phyloP scores from a whole-genome alignment of 1,140 invertebrate species.

The Solen grandis region DNA sequence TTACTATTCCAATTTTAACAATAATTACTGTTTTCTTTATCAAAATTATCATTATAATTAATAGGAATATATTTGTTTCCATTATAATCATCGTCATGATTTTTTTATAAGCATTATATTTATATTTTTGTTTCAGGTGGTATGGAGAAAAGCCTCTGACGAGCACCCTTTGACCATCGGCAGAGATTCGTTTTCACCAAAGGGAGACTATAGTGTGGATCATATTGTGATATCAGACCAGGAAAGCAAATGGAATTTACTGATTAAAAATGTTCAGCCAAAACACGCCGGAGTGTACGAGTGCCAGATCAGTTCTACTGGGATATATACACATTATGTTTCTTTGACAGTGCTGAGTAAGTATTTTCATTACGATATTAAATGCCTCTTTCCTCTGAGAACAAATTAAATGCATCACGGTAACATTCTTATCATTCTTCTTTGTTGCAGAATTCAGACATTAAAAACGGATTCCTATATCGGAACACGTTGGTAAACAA shows the following conservation, averaged over 20 bases:
- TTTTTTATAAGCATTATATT: no score
- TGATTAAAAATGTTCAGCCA: constrained; percentile 33
- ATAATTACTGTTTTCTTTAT: no score
- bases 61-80: no score
- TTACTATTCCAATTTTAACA: no score
- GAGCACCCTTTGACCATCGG: constrained; percentile 38
- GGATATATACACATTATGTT: constrained; percentile 22
- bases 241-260: neutral
- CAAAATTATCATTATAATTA: no score
- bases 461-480: no score
- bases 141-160: constrained; percentile 14
- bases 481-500: no score
- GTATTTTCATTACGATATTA: neutral
- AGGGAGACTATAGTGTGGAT: neutral
- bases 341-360: constrained; percentile 28
- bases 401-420: no score
- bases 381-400: no score
- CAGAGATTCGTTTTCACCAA: neutral
- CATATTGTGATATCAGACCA: neutral
- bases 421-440: no score
- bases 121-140: constrained; percentile 47
- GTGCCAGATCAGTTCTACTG: constrained; percentile 38
- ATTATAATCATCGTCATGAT: no score
- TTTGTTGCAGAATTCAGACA: no score
- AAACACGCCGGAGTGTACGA: constrained; percentile 27